A percentile compares a stretch with the other conserved stretches of the same genome.
Conservation (phyloP, 2,113 vertebrate species). For the Opisthocomus hoazin region DNA sequence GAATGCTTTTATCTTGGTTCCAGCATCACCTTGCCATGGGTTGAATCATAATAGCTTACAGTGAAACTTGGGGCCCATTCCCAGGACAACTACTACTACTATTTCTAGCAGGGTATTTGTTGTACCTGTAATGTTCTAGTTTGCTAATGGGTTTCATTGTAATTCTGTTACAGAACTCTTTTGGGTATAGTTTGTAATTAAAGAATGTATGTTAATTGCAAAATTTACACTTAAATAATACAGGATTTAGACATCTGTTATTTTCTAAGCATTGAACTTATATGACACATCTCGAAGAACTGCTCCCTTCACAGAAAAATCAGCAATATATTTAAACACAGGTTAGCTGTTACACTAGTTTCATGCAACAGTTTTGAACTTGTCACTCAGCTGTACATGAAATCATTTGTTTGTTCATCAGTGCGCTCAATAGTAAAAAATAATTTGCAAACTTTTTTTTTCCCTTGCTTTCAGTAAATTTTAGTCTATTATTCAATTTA, state of each 20-base stretch:
- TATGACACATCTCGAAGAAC: not conserved
- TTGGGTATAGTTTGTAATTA: not conserved
- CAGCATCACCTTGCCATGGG: not conserved
- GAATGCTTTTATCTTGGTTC: not conserved
- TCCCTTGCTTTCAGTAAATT: not conserved
- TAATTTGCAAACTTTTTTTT: not conserved
- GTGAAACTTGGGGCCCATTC: not conserved
- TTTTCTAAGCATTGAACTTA: not conserved
- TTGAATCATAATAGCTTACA: not conserved
- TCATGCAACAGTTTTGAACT: not conserved
- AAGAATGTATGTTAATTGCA: not conserved
- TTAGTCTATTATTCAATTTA: not conserved
- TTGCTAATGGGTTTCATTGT: not conserved
- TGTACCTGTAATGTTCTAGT: not conserved
- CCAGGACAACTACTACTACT: not conserved
- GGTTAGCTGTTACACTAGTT: not conserved
- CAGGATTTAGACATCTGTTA: not conserved
- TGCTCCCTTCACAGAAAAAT: not conserved
- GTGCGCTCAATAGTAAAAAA: not conserved
- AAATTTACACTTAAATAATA: not conserved
- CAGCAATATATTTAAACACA: not conserved
- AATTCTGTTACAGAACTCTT: not conserved
- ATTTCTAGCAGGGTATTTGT: not conserved
- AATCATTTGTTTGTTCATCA: not conserved
- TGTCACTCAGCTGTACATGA: not conserved